phyloP scores from a whole-genome alignment of 2,797 vertebrate genomes.

The Spatula versicolor region DNA sequence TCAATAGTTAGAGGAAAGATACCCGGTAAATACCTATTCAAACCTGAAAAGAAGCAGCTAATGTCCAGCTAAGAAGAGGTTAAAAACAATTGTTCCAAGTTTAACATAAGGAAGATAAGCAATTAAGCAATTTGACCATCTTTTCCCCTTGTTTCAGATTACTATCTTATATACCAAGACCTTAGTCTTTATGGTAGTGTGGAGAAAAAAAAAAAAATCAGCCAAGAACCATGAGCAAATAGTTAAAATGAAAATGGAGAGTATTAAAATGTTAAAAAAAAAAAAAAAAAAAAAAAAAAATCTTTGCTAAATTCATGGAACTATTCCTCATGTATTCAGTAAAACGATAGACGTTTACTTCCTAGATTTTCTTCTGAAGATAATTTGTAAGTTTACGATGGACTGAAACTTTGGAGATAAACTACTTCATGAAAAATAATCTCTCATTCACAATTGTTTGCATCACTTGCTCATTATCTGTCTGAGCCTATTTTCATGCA shows the following conservation, averaged over 20 bases:
- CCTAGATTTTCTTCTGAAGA: background rate
- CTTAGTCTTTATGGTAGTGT: background rate
- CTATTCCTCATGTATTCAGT: background rate
- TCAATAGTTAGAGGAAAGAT: background rate
- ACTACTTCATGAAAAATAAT: background rate
- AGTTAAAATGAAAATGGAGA: background rate
- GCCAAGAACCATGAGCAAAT: background rate
- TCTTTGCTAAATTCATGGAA: background rate
- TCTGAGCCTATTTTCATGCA: background rate
- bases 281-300: background rate
- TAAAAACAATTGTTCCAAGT: background rate
- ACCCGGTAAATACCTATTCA: background rate
- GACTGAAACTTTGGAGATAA: background rate
- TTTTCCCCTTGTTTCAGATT: background rate
- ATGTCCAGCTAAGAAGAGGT: background rate
- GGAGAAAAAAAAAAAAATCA: background rate
- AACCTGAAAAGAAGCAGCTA: background rate
- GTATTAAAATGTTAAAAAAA: background rate
- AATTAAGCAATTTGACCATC: background rate
- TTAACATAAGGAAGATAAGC: background rate
- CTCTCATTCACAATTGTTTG: background rate
- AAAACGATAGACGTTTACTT: background rate
- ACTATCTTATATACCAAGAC: background rate
- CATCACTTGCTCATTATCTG: background rate
- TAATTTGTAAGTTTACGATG: background rate